Conservation (phyloP, 2,113 vertebrate genomes). For the Mesoclemmys tuberculata region DNA sequence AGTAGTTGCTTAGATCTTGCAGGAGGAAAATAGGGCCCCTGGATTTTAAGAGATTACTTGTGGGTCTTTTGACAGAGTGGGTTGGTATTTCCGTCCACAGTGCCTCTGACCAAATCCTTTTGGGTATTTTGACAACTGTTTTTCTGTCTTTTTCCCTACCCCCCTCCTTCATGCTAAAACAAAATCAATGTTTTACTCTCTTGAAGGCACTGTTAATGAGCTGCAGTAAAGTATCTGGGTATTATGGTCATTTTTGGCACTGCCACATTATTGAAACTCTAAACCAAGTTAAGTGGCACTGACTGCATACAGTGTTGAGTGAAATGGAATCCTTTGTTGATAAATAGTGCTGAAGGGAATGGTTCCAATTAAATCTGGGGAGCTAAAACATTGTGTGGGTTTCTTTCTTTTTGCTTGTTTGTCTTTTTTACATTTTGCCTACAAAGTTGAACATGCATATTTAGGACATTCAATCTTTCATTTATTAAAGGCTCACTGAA, state of each 20-base stretch:
- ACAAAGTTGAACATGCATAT: not conserved
- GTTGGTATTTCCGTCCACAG: not conserved
- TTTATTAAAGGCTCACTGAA: constrained; percentile 31
- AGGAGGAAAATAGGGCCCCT: not conserved
- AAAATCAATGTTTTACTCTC: not conserved
- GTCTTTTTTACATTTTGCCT: not conserved
- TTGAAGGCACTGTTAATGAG: not conserved
- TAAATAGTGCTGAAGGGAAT: not conserved
- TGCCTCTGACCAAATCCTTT: not conserved
- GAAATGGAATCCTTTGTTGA: not conserved
- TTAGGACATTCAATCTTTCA: not conserved
- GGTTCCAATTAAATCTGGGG: not conserved
- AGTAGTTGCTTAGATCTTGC: not conserved
- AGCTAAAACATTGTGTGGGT: not conserved
- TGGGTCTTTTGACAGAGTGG: not conserved
- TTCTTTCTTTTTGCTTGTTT: not conserved
- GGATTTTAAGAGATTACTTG: not conserved
- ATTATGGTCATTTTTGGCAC: not conserved
- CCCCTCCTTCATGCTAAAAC: not conserved
- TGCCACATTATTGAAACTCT: not conserved
- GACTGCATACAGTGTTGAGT: not conserved
- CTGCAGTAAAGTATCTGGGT: not conserved
- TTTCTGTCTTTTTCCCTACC: not conserved
- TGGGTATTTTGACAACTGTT: not conserved
- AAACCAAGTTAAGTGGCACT: not conserved